These are phyloP conservation scores for Teleogryllus occipitalis DNA, from an alignment of 1,140 invertebrate species.

Conservation along the genomic window DNA sequence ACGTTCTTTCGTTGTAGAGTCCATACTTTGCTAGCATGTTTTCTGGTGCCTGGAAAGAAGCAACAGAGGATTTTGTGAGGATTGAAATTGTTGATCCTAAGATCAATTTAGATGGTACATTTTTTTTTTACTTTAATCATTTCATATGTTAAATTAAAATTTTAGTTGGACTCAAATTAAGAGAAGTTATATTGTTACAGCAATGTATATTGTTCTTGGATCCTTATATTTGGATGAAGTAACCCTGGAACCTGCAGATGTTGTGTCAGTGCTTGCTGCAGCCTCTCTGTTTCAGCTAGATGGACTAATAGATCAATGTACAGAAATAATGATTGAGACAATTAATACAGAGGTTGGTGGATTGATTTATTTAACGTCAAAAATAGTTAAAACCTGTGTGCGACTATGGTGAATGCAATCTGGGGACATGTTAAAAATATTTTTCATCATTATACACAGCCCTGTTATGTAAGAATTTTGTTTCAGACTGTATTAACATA, in stretches of 20 bases:
- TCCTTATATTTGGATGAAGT: slow-evolving; percentile 75
- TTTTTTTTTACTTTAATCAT: not conserved
- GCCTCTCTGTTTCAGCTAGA: slow-evolving; percentile 72
- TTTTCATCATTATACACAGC: not conserved
- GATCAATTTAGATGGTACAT: slow-evolving; percentile 59
- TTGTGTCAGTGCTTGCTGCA: slow-evolving; percentile 62
- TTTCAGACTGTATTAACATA: slow-evolving; percentile 58
- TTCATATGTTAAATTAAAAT: not conserved
- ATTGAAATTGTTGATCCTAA: slow-evolving; percentile 68
- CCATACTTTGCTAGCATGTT: slow-evolving; percentile 81
- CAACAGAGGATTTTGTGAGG: slow-evolving; percentile 53
- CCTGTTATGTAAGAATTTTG: slow-evolving; percentile 1
- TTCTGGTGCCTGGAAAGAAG: slow-evolving; percentile 70
- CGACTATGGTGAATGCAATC: not conserved
- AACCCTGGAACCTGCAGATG: slow-evolving; percentile 56
- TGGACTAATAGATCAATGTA: slow-evolving; percentile 64
- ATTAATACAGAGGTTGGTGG: slow-evolving; percentile 48
- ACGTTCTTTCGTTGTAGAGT: slow-evolving; percentile 45
- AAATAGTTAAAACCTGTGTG: not conserved
- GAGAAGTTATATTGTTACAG: slow-evolving; percentile 37
- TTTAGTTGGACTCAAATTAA: not conserved
- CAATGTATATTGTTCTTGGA: slow-evolving; percentile 62
- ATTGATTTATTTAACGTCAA: not conserved
- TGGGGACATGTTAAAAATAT: not conserved
- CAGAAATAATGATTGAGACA: slow-evolving; percentile 66